Evolutionary conservation across 2,797 vertebrate species (phyloP).

Genomic region (Dromococcyx pavoninus): DNA sequence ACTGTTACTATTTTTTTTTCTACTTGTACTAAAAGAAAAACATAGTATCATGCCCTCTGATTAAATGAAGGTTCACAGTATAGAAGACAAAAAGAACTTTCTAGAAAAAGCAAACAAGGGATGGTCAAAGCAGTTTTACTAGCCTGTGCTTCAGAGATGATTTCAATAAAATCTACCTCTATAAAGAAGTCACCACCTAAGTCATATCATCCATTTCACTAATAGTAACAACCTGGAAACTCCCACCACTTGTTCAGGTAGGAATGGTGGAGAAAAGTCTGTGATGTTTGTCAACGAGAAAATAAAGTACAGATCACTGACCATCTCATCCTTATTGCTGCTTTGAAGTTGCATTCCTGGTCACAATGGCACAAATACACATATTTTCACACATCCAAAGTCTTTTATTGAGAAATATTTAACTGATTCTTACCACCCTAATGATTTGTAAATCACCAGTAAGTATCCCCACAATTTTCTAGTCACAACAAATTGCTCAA

Average conservation of each 20-base stretch:
- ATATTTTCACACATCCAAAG: background rate
- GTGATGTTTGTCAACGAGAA: background rate
- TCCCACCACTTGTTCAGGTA: background rate
- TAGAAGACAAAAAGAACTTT: background rate
- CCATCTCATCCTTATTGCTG: background rate
- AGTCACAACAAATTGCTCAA: background rate
- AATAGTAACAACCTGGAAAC: background rate
- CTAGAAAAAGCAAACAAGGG: background rate
- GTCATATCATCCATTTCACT: background rate
- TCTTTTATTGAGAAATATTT: background rate
- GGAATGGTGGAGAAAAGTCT: background rate
- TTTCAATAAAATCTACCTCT: background rate
- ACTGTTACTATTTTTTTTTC: background rate
- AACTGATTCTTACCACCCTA: background rate
- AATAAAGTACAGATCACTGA: background rate
- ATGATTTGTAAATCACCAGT: background rate
- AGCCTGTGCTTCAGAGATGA: background rate
- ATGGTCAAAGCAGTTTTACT: background rate
- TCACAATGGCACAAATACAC: background rate
- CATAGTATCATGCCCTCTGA: background rate
- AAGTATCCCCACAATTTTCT: background rate
- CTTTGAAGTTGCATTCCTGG: background rate
- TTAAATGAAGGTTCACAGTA: background rate
- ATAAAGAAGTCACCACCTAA: background rate
- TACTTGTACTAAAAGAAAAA: background rate